Percentiles rank a stretch among this genome's conserved stretches.
These are phyloP conservation scores for Lethocerus indicus DNA, from an alignment of 1,140 invertebrate species.

Conservation along the genomic window DNA sequence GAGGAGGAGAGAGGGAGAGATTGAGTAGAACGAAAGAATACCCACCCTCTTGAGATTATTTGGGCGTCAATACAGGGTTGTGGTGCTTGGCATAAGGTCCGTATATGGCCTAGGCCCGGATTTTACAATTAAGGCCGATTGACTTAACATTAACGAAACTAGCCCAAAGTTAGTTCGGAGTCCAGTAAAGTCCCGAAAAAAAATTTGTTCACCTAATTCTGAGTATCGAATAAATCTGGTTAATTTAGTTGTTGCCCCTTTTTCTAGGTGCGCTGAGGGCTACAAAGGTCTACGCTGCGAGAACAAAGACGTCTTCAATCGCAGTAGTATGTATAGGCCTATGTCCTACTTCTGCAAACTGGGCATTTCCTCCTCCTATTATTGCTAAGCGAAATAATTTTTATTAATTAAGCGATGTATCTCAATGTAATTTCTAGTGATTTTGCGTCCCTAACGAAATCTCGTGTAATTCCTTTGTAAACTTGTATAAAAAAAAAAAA, in stretches of 20 bases:
- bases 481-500: neutral
- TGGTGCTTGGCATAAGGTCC: no score
- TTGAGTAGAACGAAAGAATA: no score
- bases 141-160: no score
- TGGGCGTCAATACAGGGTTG: no score
- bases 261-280: constrained; percentile 64
- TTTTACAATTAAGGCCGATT: no score
- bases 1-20: no score
- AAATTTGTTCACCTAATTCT: neutral
- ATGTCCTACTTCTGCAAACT: constrained; percentile 36
- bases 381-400: constrained; percentile 27
- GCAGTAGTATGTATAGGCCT: constrained; percentile 41
- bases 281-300: constrained; percentile 69
- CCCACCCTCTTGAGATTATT: no score
- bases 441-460: neutral
- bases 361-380: constrained; percentile 37
- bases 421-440: neutral
- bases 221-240: neutral
- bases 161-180: no score
- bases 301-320: constrained; percentile 52
- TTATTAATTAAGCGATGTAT: neutral
- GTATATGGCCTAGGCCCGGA: no score
- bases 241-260: constrained; percentile 2
- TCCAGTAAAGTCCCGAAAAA: neutral
- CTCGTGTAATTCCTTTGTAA: neutral